Base-by-base conservation (phyloP, 2,797 vertebrate species). In the Rhinatrema bivittatum region DNA sequence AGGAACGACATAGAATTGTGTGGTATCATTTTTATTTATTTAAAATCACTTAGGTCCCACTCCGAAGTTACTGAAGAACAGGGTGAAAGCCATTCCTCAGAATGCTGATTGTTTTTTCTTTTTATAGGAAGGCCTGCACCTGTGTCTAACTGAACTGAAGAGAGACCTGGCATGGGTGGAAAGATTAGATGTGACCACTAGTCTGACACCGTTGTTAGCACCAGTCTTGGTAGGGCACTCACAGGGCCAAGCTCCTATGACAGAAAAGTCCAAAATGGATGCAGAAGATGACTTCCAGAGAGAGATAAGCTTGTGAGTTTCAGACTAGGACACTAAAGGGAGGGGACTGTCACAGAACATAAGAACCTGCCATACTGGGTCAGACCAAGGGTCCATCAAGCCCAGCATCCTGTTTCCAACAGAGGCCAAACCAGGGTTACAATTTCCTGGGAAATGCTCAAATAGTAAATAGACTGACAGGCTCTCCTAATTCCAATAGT, bases 271-370 rank as follows among this genome's bases (percentile, higher is more conserved):
- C 30, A 68, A 65, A 1, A 30, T 89, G 4, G 72, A 91, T 10
- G 79, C 89, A 1, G 88, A 96, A 13, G 88, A 98, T 16, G 94
- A 99, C 43, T 99, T 99, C 59, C 86, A 92, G 59, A 89, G 93
- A 46, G 95, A 99, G 49, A 97, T 99, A 91, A 90, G 65, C 58
- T 97, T 99, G 95, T 98, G 66, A 79, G 94, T 88, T 29, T 25
- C n/a, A n/a, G n/a, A 4, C 32, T 12, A 39, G 16, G 7, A 4
- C 35, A 5, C 25, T 17, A 21, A 9, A 16, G 15, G 6, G 22
- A 33, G 24, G 28, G 3, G 2, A 31, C n/a, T 8, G 10, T 27
- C 9, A 16, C 36, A 6, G 18, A n/a, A n/a, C n/a, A n/a, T n/a
- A n/a, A n/a, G n/a, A n/a, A n/a, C n/a, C n/a, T n/a, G n/a, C n/a